Percentiles rank a stretch among this genome's conserved stretches.
Evolutionary conservation across 2,113 vertebrate genomes (phyloP).

Genomic region (Rhabdomys dilectus): DNA sequence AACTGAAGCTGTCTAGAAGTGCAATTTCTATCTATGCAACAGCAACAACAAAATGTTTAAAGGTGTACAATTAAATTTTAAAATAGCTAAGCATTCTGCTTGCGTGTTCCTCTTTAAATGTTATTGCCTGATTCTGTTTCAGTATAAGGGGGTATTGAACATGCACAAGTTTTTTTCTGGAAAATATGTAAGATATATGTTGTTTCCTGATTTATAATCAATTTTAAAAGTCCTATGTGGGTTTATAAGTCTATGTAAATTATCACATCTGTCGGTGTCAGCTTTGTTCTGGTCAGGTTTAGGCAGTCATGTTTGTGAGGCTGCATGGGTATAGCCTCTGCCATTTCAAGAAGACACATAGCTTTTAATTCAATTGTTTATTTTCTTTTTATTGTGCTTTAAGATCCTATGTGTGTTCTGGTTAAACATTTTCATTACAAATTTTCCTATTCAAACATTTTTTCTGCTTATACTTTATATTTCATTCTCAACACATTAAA

Average conservation of each 20-base stretch:
- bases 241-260: background rate
- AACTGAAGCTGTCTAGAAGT: background rate
- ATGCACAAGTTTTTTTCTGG: conserved; percentile 14
- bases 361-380: background rate
- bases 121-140: conserved; percentile 17
- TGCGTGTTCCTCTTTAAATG: background rate
- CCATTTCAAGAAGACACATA: background rate
- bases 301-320: background rate
- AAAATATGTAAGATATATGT: background rate
- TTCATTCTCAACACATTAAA: background rate
- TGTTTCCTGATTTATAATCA: background rate
- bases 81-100: background rate
- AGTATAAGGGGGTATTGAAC: background rate
- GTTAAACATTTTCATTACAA: background rate
- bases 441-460: background rate
- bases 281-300: background rate
- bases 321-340: background rate
- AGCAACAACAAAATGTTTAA: background rate
- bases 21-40: background rate
- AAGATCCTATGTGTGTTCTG: background rate
- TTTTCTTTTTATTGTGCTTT: background rate
- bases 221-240: background rate
- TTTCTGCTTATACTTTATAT: background rate
- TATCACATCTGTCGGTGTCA: too few species aligned
- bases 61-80: background rate